Evolutionary conservation across 2,113 vertebrate species (phyloP).

Genomic region (Neolamprologus falcicula): DNA sequence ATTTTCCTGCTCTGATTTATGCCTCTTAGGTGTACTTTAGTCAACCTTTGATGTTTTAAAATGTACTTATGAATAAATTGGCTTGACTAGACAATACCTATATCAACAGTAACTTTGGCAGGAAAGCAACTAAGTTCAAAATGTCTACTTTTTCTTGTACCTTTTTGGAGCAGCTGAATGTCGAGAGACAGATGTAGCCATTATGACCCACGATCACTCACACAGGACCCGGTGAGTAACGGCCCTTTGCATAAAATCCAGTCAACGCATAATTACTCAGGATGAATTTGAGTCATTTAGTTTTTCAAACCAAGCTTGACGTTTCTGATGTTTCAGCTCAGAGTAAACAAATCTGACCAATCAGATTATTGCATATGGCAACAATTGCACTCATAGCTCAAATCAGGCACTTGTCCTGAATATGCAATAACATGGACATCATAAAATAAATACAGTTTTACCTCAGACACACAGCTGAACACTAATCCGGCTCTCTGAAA

Average conservation of each 20-base stretch:
- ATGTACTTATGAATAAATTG: not conserved
- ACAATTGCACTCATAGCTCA: not conserved
- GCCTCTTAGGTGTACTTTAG: not conserved
- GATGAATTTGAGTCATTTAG: fast-evolving
- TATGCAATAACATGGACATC: not conserved
- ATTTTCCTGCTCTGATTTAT: not conserved
- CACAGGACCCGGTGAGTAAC: not conserved
- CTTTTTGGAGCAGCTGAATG: not conserved
- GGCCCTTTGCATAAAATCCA: not conserved
- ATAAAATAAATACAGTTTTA: not conserved
- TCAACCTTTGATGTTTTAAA: not conserved
- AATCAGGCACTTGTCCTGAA: not conserved
- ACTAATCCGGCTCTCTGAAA: not conserved
- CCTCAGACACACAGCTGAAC: not conserved
- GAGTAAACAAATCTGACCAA: fast-evolving
- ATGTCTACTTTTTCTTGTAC: not conserved
- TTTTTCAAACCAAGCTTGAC: not conserved
- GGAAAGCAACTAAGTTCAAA: not conserved
- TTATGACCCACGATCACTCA: not conserved
- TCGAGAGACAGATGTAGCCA: not conserved
- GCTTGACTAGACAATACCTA: fast-evolving
- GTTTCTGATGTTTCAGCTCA: not conserved
- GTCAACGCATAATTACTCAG: not conserved
- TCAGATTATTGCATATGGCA: not conserved
- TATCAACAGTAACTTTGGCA: not conserved